Conservation (phyloP, 1,140 invertebrate genomes). For the Aporrectodea caliginosa region DNA sequence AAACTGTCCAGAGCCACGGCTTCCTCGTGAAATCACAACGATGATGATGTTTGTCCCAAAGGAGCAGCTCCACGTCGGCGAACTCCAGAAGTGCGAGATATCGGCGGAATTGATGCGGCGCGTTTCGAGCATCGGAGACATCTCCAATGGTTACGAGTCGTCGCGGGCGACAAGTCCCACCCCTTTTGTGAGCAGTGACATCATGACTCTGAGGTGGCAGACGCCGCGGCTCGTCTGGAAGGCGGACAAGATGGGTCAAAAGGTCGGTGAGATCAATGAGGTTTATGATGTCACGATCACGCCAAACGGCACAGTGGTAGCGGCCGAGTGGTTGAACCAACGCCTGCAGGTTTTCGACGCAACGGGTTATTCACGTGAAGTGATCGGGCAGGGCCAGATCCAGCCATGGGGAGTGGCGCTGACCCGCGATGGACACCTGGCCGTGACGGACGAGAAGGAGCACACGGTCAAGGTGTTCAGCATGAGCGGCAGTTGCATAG, state of each 20-base stretch:
- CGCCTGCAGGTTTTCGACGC: constrained; percentile 30
- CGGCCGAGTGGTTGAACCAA: constrained; percentile 31
- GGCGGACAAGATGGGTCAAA: constrained; percentile 13
- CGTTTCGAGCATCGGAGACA: constrained; percentile 9
- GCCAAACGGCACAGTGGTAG: constrained; percentile 20
- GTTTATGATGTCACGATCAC: constrained; percentile 30
- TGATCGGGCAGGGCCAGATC: constrained; percentile 24
- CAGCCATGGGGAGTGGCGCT: constrained; percentile 32
- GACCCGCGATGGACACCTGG: constrained; percentile 25
- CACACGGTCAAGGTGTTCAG: constrained; percentile 30
- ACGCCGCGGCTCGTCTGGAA: constrained; percentile 26
- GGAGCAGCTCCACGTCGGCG: constrained; percentile 22
- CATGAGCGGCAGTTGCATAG: background rate
- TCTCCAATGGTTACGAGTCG: background rate
- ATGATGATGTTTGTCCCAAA: constrained; percentile 31
- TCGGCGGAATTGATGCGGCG: constrained; percentile 12
- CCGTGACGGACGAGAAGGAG: constrained; percentile 25
- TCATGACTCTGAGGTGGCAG: constrained; percentile 27
- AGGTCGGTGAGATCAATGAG: constrained; percentile 30
- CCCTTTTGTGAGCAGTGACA: background rate
- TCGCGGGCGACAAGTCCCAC: background rate
- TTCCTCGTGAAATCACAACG: constrained; percentile 13
- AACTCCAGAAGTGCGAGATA: constrained; percentile 27
- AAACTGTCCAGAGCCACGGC: background rate
- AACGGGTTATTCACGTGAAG: constrained; percentile 16